phyloP scores from a whole-genome alignment of 2,797 vertebrate species.

The Gallinago solitaria region DNA sequence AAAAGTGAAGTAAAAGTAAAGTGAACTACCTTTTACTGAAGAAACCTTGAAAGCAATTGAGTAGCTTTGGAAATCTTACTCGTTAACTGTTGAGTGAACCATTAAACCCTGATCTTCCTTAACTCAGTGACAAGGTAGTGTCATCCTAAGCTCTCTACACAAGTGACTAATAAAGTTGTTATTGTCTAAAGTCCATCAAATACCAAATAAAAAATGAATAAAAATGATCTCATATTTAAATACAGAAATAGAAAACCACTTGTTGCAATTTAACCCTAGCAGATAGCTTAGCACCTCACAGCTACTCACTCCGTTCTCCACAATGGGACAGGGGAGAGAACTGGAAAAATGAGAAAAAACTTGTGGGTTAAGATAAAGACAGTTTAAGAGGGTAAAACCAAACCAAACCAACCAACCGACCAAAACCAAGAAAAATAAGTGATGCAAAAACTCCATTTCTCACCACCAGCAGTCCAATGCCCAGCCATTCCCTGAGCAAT shows the following conservation, averaged over 20 bases:
- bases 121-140: neutral
- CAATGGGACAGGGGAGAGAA: neutral
- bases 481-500: neutral
- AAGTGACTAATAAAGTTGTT: neutral
- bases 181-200: neutral
- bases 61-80: neutral
- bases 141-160: neutral
- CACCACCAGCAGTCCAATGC: fast-evolving
- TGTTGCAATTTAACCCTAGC: neutral
- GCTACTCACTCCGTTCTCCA: neutral
- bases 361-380: neutral
- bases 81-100: neutral
- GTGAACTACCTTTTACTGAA: neutral
- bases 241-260: neutral
- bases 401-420: neutral
- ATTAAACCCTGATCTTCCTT: neutral
- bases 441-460: neutral
- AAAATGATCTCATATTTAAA: neutral
- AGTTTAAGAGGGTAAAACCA: neutral
- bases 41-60: neutral
- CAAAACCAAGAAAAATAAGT: neutral
- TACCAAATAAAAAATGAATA: neutral
- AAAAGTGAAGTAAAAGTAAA: neutral
- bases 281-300: neutral
- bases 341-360: neutral